phyloP scores from a whole-genome alignment of 1,140 invertebrate genomes.

The Heliothis subflexa region DNA sequence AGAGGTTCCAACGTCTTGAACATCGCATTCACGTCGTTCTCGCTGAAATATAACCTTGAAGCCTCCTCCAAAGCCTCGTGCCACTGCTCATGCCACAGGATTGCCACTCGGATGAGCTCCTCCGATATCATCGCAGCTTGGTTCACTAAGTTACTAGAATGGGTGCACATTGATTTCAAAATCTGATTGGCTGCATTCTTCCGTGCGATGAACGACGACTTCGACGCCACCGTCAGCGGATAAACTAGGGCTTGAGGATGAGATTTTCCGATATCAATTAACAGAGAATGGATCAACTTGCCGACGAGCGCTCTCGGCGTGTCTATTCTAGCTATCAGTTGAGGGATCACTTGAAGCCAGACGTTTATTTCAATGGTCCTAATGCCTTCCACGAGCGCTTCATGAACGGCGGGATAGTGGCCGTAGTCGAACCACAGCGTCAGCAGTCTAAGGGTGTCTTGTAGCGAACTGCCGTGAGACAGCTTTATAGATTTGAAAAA shows the following conservation, averaged over 20 bases:
- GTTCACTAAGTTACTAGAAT: slow-evolving; percentile 95
- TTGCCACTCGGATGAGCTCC: slow-evolving; percentile 98
- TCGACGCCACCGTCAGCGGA: slow-evolving; percentile 98
- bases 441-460: slow-evolving; percentile 97
- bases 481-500: slow-evolving; percentile 98
- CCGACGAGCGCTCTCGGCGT: slow-evolving; percentile 95
- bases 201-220: slow-evolving; percentile 95
- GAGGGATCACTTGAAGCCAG: slow-evolving; percentile 99
- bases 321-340: slow-evolving; percentile 99
- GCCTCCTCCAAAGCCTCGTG: slow-evolving; percentile 99
- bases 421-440: slow-evolving; percentile 99
- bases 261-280: slow-evolving; percentile 97
- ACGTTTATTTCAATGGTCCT: slow-evolving; percentile 98
- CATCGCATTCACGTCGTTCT: slow-evolving; percentile 98
- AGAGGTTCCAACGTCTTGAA: slow-evolving; percentile 97
- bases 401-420: slow-evolving; percentile 96
- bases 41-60: slow-evolving; percentile 96
- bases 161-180: slow-evolving; percentile 97
- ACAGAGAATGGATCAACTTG: slow-evolving; percentile 95
- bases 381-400: slow-evolving; percentile 96
- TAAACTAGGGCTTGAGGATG: slow-evolving; percentile 98
- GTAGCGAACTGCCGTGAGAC: slow-evolving; percentile 97
- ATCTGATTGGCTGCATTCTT: slow-evolving; percentile 98
- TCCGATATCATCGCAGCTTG: slow-evolving; percentile 98
- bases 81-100: slow-evolving; percentile 99